phyloP scores from a whole-genome alignment of 2,113 vertebrate species.

The Archocentrus centrarchus region DNA sequence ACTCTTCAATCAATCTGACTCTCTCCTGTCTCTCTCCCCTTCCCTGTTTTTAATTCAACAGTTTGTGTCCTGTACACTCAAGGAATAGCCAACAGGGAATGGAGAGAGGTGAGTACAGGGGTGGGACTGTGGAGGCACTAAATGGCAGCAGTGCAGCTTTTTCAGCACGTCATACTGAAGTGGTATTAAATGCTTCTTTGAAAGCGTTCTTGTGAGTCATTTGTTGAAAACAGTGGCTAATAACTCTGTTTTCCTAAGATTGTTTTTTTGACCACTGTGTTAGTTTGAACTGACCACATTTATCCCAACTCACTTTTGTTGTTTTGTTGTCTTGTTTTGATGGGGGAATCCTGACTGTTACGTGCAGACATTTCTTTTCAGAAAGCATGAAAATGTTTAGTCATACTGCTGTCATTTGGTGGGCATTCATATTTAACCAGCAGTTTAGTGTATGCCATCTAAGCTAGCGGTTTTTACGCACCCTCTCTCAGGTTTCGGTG shows the following conservation, averaged over 20 bases:
- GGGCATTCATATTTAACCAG: not conserved
- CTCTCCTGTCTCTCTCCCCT: slow-evolving; percentile 3
- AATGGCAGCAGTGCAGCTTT: slow-evolving; percentile 15
- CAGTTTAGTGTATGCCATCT: not conserved
- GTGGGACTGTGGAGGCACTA: not conserved
- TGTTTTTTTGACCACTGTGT: not conserved
- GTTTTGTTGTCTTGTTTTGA: not conserved
- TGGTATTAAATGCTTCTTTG: not conserved
- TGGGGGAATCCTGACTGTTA: not conserved
- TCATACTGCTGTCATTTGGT: not conserved
- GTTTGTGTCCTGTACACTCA: slow-evolving; percentile 93
- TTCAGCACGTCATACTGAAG: not conserved
- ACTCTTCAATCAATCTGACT: slow-evolving; percentile 41
- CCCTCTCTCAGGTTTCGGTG: not conserved
- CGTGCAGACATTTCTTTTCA: not conserved
- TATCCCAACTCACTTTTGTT: not conserved
- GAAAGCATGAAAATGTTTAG: not conserved
- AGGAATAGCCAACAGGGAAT: slow-evolving; percentile 94
- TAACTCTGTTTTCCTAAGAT: not conserved
- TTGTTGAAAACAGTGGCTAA: not conserved
- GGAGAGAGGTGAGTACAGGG: slow-evolving; percentile 92
- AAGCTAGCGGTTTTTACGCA: not conserved
- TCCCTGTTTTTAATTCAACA: slow-evolving; percentile 51
- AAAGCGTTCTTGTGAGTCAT: not conserved
- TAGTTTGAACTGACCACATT: not conserved